Percentiles rank a stretch among this genome's conserved stretches.
These are phyloP conservation scores for Caenorhabditis angaria DNA, from an alignment of 2,888 invertebrate genomes.

Conservation along the genomic window DNA sequence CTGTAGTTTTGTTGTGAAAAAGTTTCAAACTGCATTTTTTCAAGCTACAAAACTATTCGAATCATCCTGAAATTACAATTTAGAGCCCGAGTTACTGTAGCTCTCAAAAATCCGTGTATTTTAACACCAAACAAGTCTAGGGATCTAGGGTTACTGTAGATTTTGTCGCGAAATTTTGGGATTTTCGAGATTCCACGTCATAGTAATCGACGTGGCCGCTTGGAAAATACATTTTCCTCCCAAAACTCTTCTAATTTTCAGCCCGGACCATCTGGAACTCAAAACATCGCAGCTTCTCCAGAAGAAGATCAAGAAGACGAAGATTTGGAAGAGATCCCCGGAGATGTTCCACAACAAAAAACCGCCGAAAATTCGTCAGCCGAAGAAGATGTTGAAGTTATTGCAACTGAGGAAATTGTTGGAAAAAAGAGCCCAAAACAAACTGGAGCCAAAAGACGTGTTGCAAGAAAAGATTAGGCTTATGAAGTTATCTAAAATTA, in stretches of 20 bases:
- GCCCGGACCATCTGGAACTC: conserved; percentile 30
- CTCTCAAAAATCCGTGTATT: no score
- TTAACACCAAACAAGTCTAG: no score
- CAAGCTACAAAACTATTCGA: no score
- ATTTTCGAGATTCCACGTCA: no score
- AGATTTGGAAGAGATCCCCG: conserved; percentile 3
- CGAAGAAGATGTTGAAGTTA: conserved; percentile 10
- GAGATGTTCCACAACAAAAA: conserved; percentile 4
- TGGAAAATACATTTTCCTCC: no score
- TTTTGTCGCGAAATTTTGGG: no score
- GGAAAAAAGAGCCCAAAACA: conserved; percentile 29
- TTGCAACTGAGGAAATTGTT: conserved; percentile 37
- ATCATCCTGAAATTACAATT: no score
- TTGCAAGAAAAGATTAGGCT: conserved; percentile 12
- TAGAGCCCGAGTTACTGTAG: no score
- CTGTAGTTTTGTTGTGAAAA: no score
- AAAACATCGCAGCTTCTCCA: neutral
- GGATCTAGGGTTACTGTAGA: no score
- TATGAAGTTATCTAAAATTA: neutral
- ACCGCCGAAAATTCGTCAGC: conserved; percentile 12
- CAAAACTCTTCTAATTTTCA: conserved; percentile 6
- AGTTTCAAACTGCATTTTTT: no score
- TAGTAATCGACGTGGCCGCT: no score
- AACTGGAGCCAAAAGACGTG: conserved; percentile 24
- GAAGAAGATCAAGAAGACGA: conserved; percentile 7